phyloP scores from a whole-genome alignment of 2,113 vertebrate genomes.

The Anhinga anhinga region DNA sequence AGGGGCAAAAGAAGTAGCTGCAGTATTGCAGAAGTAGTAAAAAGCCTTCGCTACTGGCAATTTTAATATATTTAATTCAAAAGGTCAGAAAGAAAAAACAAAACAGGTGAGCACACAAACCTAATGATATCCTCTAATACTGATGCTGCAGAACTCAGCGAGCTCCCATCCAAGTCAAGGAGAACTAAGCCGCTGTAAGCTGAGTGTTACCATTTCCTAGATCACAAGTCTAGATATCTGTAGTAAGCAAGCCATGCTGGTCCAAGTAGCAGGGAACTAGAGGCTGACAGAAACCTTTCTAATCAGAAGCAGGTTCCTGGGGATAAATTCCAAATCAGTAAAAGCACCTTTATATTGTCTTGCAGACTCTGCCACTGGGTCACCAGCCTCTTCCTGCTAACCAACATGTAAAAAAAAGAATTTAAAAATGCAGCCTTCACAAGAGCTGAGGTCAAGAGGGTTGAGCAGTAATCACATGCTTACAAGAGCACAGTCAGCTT shows the following conservation, averaged over 20 bases:
- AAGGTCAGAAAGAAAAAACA: neutral
- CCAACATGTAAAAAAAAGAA: neutral
- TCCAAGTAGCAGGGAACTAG: neutral
- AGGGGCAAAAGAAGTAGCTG: neutral
- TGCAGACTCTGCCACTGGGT: neutral
- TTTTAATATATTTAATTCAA: neutral
- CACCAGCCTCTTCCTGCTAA: neutral
- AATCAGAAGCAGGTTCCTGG: neutral
- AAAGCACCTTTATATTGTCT: neutral
- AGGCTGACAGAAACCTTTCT: neutral
- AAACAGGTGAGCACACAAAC: neutral
- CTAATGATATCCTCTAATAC: no score
- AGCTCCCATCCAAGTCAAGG: neutral
- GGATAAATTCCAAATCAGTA: neutral
- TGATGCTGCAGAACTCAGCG: neutral
- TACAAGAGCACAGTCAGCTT: neutral
- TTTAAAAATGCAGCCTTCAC: neutral
- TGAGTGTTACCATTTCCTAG: neutral
- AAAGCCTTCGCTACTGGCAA: neutral
- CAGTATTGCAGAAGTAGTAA: neutral
- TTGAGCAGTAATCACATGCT: neutral
- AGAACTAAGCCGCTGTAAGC: neutral
- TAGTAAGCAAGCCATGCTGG: neutral
- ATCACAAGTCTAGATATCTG: neutral
- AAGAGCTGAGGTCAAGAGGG: neutral